phyloP scores from a whole-genome alignment of 2,113 vertebrate genomes.

The Seriola quinqueradiata region DNA sequence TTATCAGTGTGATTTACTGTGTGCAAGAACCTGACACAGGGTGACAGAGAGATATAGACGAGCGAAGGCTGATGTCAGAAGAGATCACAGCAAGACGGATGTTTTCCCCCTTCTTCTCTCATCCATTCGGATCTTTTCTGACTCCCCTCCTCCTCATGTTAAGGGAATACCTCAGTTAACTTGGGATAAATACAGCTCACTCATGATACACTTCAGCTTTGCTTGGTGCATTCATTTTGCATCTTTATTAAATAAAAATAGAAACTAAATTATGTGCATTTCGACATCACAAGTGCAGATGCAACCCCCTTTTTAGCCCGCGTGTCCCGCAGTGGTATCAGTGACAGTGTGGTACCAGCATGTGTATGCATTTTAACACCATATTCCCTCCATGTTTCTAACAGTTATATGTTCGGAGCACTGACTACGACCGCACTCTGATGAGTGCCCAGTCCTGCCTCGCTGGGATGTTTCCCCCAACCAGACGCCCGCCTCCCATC shows the following conservation, averaged over 20 bases:
- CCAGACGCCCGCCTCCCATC: slow-evolving; percentile 79
- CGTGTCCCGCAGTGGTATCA: not conserved
- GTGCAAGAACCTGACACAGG: slow-evolving; percentile 68
- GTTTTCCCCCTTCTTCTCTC: slow-evolving; percentile 17
- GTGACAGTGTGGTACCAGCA: not conserved
- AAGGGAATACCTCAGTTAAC: slow-evolving; percentile 58
- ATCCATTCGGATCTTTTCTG: slow-evolving; percentile 55
- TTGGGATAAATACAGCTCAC: slow-evolving; percentile 36
- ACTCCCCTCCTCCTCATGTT: slow-evolving; percentile 42
- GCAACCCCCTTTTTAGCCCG: slow-evolving; percentile 14
- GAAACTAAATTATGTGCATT: slow-evolving; percentile 20
- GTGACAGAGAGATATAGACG: slow-evolving; percentile 74
- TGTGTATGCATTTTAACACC: slow-evolving; percentile 18
- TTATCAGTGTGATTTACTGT: slow-evolving; percentile 74
- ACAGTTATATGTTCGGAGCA: slow-evolving; percentile 91
- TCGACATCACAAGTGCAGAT: slow-evolving; percentile 25
- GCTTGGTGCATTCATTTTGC: slow-evolving; percentile 35
- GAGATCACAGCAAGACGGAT: slow-evolving; percentile 67
- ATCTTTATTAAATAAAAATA: slow-evolving; percentile 42
- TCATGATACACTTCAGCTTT: slow-evolving; percentile 28
- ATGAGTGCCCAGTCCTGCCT: slow-evolving; percentile 92
- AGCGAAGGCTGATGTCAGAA: slow-evolving; percentile 77
- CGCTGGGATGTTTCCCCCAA: slow-evolving; percentile 89
- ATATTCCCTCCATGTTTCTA: not conserved
- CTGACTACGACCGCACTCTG: slow-evolving; percentile 92